Evolutionary conservation across 1,140 invertebrate genomes (phyloP).

Genomic region (Ruditapes philippinarum): DNA sequence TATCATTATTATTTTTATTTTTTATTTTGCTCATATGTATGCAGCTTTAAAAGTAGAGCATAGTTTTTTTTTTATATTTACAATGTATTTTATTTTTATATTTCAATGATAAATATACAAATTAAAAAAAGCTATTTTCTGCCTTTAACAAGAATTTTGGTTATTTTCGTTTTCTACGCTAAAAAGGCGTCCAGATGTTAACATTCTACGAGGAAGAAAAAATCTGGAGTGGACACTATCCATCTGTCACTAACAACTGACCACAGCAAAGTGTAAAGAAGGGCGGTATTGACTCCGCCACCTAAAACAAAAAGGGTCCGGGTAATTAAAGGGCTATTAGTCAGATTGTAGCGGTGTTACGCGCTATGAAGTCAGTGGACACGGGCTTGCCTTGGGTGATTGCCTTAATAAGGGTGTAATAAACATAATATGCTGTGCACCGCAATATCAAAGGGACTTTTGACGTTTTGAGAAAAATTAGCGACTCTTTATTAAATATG

Average conservation of each 20-base stretch:
- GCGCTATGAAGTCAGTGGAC: slow-evolving; percentile 38
- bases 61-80: background rate
- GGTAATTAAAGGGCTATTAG: slow-evolving; percentile 56
- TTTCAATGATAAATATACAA: too few species aligned
- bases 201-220: background rate
- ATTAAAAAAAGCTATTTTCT: too few species aligned
- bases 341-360: slow-evolving; percentile 43
- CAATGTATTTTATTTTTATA: background rate
- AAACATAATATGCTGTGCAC: slow-evolving; percentile 38
- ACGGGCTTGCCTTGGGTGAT: slow-evolving; percentile 22
- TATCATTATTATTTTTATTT: too few species aligned
- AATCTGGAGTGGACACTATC: slow-evolving; percentile 42
- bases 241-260: slow-evolving; percentile 60
- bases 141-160: background rate
- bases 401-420: slow-evolving; percentile 34
- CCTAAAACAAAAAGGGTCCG: slow-evolving; percentile 56
- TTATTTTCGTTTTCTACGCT: background rate
- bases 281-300: background rate
- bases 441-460: background rate
- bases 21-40: too few species aligned
- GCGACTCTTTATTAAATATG: slow-evolving; percentile 7
- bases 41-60: too few species aligned
- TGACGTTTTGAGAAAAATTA: slow-evolving; percentile 13
- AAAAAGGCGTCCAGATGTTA: slow-evolving; percentile 23
- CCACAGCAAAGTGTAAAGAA: slow-evolving; percentile 28